Base-by-base conservation (phyloP, 2,888 invertebrate species). In the Penaeus monodon region DNA sequence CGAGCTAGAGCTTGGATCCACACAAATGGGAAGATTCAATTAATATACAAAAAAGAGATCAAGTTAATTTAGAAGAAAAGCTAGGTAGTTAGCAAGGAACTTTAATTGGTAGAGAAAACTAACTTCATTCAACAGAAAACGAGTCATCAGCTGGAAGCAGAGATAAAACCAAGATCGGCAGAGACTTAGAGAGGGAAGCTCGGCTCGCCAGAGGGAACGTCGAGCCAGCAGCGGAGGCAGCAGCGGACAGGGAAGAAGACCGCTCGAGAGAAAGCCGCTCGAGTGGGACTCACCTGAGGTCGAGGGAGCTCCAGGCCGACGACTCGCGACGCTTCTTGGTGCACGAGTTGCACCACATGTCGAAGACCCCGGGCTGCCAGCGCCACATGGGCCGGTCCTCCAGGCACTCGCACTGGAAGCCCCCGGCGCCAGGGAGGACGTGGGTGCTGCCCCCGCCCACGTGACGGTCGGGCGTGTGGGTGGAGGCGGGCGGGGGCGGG, bases 341-440 rank as follows among this genome's bases (percentile, higher is more conserved):
- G 77, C 88, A 88, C 6, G 88, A 85, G 65, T 66, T 68, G n/a
- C 88, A 88, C 88, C 88, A 88, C 88, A 88, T 88, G 66, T 88
- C 88, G 38, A 88, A 88, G n/a, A 88, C 88, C n/a, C 88, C 88
- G 6, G 86, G 88, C 68, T 86, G 86, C 88, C 84, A 86, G 24
- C 86, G 80, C 64, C 68, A 74, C 83, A 83, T 64, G 49, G 82
- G 86, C 22, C 84, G 79, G 49, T 86, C 81, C 33, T 86, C 85
- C 79, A 86, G 63, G 63, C 84, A 86, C 73, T 86, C 86, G 68
- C 86, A 86, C 86, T 86, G 86, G 64, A 84, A 84, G 29, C 81
- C 81, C 27, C 86, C 86, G 44, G 80, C 88, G 44, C 83, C 88
- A 79, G 73, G n/a, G 74, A 73, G 76, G 57, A 49, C 65, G 76